A percentile compares a stretch with the other conserved stretches of the same genome.
phyloP scores from a whole-genome alignment of 2,113 vertebrate species.

The Parotia lawesii region DNA sequence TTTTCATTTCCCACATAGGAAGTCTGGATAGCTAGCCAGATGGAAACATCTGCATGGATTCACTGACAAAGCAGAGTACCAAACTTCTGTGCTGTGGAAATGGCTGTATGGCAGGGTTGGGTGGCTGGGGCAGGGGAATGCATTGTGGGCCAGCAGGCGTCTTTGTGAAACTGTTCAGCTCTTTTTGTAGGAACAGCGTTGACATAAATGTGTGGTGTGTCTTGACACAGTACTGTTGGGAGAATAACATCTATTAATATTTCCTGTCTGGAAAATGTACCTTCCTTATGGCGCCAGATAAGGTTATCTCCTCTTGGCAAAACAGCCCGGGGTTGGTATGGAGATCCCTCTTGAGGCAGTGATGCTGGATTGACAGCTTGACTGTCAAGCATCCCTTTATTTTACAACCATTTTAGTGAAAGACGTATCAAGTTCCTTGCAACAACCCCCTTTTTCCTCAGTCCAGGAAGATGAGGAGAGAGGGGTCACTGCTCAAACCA shows the following conservation, averaged over 20 bases:
- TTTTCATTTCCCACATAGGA: background rate
- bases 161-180: background rate
- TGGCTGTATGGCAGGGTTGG: background rate
- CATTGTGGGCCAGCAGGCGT: accelerated
- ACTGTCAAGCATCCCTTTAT: background rate
- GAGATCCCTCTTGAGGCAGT: background rate
- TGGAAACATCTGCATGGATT: background rate
- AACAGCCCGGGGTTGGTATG: accelerated
- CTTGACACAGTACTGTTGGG: background rate
- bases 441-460: background rate
- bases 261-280: background rate
- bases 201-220: background rate
- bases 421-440: accelerated
- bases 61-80: background rate
- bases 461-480: background rate
- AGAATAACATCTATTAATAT: background rate
- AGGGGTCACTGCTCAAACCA: background rate
- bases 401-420: background rate
- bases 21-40: background rate
- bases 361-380: background rate
- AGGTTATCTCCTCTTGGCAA: background rate
- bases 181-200: background rate
- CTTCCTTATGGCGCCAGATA: background rate
- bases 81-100: background rate
- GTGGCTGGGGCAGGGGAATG: accelerated